Evolutionary conservation across 2,113 vertebrate genomes (phyloP).

Genomic region (Pterocles gutturalis): DNA sequence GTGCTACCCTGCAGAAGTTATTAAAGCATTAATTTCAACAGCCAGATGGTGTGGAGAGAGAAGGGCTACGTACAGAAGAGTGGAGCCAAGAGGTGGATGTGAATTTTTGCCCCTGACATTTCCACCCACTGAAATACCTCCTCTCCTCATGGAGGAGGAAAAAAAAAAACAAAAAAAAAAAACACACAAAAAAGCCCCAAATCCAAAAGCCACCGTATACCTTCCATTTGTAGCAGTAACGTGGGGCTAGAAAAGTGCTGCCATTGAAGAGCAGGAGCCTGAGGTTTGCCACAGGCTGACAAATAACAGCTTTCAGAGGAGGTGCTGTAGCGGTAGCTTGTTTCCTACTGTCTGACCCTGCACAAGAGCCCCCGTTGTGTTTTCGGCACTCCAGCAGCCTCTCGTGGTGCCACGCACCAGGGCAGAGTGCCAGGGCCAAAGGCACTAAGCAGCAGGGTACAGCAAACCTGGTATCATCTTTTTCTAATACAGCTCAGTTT

Average conservation of each 20-base stretch:
- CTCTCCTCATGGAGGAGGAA: fast-evolving
- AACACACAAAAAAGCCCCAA: background rate
- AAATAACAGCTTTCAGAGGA: background rate
- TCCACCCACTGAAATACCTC: background rate
- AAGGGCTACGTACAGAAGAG: background rate
- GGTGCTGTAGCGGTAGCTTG: background rate
- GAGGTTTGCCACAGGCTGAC: background rate
- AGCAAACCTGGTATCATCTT: fast-evolving
- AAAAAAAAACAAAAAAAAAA: too few species aligned
- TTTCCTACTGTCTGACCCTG: background rate
- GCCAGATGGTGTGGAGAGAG: background rate
- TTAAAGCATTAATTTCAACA: conserved; percentile 31
- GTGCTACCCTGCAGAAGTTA: conserved; percentile 1
- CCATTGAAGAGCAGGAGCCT: background rate
- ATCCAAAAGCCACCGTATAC: background rate
- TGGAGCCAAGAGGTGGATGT: background rate
- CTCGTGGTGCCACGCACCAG: fast-evolving
- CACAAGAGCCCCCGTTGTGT: fast-evolving
- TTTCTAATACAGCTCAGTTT: fast-evolving
- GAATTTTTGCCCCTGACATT: background rate
- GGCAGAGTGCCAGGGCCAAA: background rate
- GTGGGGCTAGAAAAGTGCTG: background rate
- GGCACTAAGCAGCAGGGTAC: fast-evolving
- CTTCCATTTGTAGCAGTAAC: background rate
- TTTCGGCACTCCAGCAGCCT: background rate